Percentiles rank a stretch among this genome's conserved stretches.
Evolutionary conservation across 2,797 vertebrate genomes (phyloP).

Genomic region (Triplophysa yarkandensis): DNA sequence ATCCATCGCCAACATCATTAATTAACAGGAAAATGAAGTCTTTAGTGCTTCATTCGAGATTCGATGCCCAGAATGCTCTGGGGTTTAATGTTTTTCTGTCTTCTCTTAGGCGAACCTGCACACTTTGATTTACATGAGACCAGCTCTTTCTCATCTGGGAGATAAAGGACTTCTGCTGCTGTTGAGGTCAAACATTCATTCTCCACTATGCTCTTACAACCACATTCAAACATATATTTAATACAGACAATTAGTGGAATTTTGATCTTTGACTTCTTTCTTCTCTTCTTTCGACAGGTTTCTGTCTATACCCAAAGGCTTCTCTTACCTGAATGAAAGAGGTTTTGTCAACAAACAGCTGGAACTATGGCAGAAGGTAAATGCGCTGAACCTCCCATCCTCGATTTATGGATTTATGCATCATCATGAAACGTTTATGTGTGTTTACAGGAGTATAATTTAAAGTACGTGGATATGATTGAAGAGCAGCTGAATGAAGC

Average conservation of each 20-base stretch:
- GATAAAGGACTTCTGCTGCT: constrained; percentile 85
- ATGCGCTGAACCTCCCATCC: neutral
- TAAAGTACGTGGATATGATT: constrained; percentile 85
- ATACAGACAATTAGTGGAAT: no score
- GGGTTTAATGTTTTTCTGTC: neutral
- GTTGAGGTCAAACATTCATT: constrained; percentile 74
- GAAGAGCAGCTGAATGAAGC: constrained; percentile 87
- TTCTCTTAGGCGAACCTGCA: constrained; percentile 81
- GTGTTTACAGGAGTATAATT: constrained; percentile 77
- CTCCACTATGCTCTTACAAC: no score
- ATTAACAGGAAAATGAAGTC: no score
- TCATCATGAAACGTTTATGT: neutral
- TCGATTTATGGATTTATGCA: neutral
- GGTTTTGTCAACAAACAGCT: constrained; percentile 84
- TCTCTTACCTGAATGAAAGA: constrained; percentile 85
- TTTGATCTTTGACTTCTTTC: neutral
- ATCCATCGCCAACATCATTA: neutral
- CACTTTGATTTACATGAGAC: constrained; percentile 87
- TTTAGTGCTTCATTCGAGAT: no score
- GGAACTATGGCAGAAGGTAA: constrained; percentile 87
- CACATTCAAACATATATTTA: no score
- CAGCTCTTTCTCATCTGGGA: constrained; percentile 84
- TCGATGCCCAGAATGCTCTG: neutral
- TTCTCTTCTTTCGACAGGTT: constrained; percentile 69
- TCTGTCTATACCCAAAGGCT: constrained; percentile 86